Evolutionary conservation across 2,797 vertebrate species (phyloP).

Genomic region (Sebastiscus albofasciatus): DNA sequence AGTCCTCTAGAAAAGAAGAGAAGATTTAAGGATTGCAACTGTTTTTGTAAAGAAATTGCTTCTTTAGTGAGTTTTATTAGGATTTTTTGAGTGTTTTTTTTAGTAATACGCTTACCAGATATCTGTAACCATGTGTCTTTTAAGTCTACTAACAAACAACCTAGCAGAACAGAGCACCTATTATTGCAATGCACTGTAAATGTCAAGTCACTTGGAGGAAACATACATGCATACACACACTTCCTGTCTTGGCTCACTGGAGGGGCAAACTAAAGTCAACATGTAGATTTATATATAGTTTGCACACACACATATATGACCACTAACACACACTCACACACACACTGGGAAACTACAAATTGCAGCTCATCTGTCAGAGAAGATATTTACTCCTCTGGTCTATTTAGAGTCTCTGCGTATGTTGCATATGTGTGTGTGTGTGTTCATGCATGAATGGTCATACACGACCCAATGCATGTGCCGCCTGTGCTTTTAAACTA

Average conservation of each 20-base stretch:
- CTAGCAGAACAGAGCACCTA: not conserved
- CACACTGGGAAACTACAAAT: conserved; percentile 18
- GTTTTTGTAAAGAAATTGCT: not conserved
- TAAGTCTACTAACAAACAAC: not conserved
- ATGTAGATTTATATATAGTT: conserved; percentile 30
- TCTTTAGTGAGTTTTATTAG: not conserved
- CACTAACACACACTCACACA: not conserved
- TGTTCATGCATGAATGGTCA: not conserved
- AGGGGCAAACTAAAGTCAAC: conserved; percentile 28
- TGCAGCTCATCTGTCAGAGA: conserved; percentile 17
- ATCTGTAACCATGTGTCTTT: not conserved
- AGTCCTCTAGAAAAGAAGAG: not conserved
- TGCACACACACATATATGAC: not conserved
- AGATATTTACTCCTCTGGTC: conserved; percentile 24
- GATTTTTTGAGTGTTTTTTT: fast-evolving
- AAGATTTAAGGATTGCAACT: not conserved
- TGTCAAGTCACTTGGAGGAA: conserved; percentile 12
- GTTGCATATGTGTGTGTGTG: not conserved
- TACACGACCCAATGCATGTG: not conserved
- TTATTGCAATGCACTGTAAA: not conserved
- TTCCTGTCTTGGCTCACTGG: conserved; percentile 24
- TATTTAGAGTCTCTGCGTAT: conserved; percentile 34
- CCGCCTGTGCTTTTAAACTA: not conserved
- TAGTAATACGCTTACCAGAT: not conserved
- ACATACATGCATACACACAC: conserved; percentile 5